phyloP scores from a whole-genome alignment of 2,888 invertebrate genomes.

The Himalopsyche anomala region DNA sequence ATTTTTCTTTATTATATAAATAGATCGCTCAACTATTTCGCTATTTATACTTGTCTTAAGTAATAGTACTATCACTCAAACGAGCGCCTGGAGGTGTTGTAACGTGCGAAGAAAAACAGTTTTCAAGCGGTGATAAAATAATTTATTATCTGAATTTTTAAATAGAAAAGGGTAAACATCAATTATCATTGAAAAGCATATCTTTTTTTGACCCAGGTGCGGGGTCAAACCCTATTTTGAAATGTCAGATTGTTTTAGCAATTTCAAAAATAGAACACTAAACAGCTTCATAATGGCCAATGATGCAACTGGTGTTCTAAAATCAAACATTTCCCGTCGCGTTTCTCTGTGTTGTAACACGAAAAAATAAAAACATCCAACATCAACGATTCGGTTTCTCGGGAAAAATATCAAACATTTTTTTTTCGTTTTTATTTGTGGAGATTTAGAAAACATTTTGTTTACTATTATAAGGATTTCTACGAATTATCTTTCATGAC shows the following conservation, averaged over 20 bases:
- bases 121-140: constrained; percentile 4
- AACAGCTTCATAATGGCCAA: constrained; percentile 46
- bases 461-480: constrained; percentile 28
- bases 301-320: constrained; percentile 62
- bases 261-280: constrained; percentile 50
- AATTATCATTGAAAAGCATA: background rate
- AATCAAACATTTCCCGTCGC: constrained; percentile 50
- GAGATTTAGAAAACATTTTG: constrained; percentile 14
- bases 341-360: constrained; percentile 58
- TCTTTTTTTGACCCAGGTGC: constrained; percentile 6
- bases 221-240: constrained; percentile 32
- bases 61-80: constrained; percentile 22
- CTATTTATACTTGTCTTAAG: constrained; percentile 35
- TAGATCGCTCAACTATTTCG: constrained; percentile 31
- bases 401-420: constrained; percentile 4
- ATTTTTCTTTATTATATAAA: constrained; percentile 18
- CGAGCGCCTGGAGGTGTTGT: constrained; percentile 10
- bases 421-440: constrained; percentile 24
- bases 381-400: constrained; percentile 40
- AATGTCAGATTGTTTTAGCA: constrained; percentile 45
- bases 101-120: background rate
- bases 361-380: constrained; percentile 57
- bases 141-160: background rate
- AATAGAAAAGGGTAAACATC: background rate
- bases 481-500: background rate